A percentile compares a stretch with the other conserved stretches of the same genome.
phyloP scores from a whole-genome alignment of 2,888 invertebrate genomes.

The Nesidiocoris tenuis region DNA sequence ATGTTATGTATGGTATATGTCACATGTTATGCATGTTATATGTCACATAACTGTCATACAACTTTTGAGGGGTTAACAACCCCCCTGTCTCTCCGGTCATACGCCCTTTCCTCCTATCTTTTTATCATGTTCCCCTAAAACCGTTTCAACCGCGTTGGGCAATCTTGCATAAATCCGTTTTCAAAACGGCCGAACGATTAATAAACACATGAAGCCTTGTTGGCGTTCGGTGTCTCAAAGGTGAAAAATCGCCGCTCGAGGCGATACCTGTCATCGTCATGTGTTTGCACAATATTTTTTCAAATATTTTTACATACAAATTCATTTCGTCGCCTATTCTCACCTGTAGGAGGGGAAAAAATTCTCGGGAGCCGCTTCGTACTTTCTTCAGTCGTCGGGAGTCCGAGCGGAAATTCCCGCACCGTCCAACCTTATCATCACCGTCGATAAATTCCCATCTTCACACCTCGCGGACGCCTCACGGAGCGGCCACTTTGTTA shows the following conservation, averaged over 20 bases:
- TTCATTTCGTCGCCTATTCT: constrained; percentile 4
- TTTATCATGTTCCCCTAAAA: too few relatives aligned
- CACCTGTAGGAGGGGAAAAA: neutral
- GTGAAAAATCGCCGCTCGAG: constrained; percentile 11
- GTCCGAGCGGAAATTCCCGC: neutral
- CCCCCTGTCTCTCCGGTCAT: too few relatives aligned
- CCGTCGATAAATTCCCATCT: constrained; percentile 37
- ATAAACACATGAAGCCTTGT: neutral
- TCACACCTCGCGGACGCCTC: constrained; percentile 31
- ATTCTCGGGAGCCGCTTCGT: neutral
- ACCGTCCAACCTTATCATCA: constrained; percentile 36
- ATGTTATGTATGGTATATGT: too few relatives aligned
- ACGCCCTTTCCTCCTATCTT: too few relatives aligned
- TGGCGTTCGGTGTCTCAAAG: neutral
- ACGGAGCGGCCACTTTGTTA: constrained; percentile 39
- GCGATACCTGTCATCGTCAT: constrained; percentile 16
- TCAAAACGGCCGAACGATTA: neutral
- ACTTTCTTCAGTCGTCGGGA: neutral
- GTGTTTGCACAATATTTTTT: constrained; percentile 30
- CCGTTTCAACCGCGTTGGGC: too few relatives aligned
- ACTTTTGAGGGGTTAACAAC: too few relatives aligned
- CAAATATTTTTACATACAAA: constrained; percentile 31
- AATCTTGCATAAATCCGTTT: too few relatives aligned
- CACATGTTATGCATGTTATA: too few relatives aligned
- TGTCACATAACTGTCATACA: too few relatives aligned